Evolutionary conservation across 2,113 vertebrate species (phyloP), one percentile per base, ranked within the genome.

Genomic region (Sphyrna mokarran): DNA sequence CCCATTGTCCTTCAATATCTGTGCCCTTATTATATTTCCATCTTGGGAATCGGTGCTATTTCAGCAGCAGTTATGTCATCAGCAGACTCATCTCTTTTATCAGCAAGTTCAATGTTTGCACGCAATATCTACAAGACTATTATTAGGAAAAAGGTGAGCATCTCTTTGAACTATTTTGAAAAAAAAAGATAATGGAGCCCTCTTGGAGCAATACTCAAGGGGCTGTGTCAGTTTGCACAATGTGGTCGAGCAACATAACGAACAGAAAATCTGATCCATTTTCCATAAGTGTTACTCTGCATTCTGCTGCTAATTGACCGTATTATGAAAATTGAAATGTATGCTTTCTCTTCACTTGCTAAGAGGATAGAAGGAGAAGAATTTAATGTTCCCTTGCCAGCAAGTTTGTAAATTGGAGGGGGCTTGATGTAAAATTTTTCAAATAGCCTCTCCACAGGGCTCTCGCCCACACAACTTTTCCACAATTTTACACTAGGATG

Each of bases 91-190:
- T 96, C 96, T 33, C 97, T 98, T 87, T 97, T 98, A 33, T 98
- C 97, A 0, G 96, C 96, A 0, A 48, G 97, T 9, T 98, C 97
- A 83, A 96, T 97, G 96, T 97, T 98, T 0, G 96, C 97, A 72
- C 97, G 97, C 96, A 98, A 98, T 76, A 97, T 98, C 96, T 98
- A 98, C 96, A 98, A 97, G 96, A 97, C 97, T 96, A 97, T 97
- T 96, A 96, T 98, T 69, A 97, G 98, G 96, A 98, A 97, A 97
- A 96, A 97, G 97, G 98, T 96, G 80, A 97, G 96, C 13, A 72
- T 13, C 58, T 72, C 40, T 95, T 70, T 43, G 93, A 72, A 95
- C 13, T 72, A 69, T 72, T 72, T 29, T n/a, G 14, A 91, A 68
- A 69, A 40, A 40, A 18, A 89, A 61, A 33, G 86, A 89, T 26